Percentiles rank a stretch among this genome's conserved stretches.
These are phyloP conservation scores for Aulostomus chinensis DNA, from an alignment of 2,797 vertebrate species.

Conservation along the genomic window DNA sequence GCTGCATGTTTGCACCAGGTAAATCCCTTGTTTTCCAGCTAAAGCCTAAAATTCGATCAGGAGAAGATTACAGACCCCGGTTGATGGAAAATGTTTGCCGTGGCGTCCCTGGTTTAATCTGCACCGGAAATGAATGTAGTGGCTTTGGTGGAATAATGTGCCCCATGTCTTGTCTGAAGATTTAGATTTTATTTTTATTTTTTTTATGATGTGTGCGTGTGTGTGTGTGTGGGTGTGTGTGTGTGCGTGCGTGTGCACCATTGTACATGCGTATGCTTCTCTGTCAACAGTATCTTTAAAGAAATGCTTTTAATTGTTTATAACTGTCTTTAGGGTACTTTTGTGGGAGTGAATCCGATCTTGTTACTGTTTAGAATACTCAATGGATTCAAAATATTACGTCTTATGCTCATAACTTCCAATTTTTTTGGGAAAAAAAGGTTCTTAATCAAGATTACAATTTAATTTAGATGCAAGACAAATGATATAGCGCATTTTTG, in stretches of 20 bases:
- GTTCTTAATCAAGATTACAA: too few species aligned
- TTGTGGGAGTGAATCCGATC: background rate
- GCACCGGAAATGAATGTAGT: constrained; percentile 18
- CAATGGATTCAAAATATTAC: too few species aligned
- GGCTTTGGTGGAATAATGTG: constrained; percentile 22
- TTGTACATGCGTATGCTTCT: too few species aligned
- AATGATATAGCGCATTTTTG: too few species aligned
- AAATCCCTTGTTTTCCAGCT: constrained; percentile 27
- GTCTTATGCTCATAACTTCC: too few species aligned
- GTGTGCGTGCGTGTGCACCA: background rate
- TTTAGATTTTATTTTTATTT: constrained; percentile 23
- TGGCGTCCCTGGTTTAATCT: constrained; percentile 19
- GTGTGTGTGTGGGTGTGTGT: constrained; percentile 5
- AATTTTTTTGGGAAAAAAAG: too few species aligned
- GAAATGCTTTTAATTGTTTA: too few species aligned
- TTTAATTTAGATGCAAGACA: too few species aligned
- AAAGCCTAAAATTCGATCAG: constrained; percentile 23
- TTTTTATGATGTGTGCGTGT: constrained; percentile 13
- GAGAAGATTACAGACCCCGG: constrained; percentile 18
- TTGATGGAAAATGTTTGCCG: constrained; percentile 8
- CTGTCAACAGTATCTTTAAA: too few species aligned
- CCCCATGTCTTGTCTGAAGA: constrained; percentile 17
- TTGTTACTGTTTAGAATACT: too few species aligned
- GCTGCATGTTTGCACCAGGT: constrained; percentile 38
- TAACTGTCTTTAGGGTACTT: background rate